These are phyloP conservation scores for Molorchus minor DNA, from an alignment of 2,888 invertebrate genomes.

Conservation along the genomic window DNA sequence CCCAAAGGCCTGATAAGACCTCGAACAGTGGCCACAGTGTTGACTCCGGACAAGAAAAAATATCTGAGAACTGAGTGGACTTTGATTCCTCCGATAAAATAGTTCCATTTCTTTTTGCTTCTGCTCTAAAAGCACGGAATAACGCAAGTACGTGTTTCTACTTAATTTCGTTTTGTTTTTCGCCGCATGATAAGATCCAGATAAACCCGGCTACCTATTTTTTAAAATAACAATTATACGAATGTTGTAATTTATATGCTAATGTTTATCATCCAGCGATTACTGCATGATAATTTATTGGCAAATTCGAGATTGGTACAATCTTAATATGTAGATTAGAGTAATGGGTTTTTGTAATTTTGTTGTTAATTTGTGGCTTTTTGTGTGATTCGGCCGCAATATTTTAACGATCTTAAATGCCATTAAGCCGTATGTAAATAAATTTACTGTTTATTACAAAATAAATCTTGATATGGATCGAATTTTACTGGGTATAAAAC, in stretches of 20 bases:
- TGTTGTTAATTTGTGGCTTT: conserved; percentile 14
- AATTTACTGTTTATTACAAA: neutral
- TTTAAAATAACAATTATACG: conserved; percentile 35
- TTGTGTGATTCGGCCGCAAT: conserved; percentile 2
- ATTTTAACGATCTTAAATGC: neutral
- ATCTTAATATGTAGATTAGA: conserved; percentile 30
- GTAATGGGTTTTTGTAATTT: conserved; percentile 30
- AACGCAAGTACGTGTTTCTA: conserved; percentile 39
- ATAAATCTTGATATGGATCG: conserved; percentile 8
- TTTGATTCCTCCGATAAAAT: conserved; percentile 45
- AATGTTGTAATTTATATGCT: conserved; percentile 39
- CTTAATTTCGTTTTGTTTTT: conserved; percentile 36
- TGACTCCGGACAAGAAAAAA: conserved; percentile 39
- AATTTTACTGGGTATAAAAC: conserved; percentile 2
- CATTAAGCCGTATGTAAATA: neutral
- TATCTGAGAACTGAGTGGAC: conserved; percentile 39
- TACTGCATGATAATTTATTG: conserved; percentile 31
- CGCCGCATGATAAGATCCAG: conserved; percentile 29
- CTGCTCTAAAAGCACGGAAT: conserved; percentile 36
- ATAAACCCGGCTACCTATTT: conserved; percentile 30
- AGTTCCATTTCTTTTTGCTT: conserved; percentile 34
- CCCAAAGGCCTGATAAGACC: conserved; percentile 41
- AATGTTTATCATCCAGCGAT: conserved; percentile 32
- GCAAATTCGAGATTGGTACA: conserved; percentile 31
- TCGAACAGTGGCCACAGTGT: conserved; percentile 39